These are phyloP conservation scores for Apis florea DNA, from an alignment of 1,140 invertebrate species.

Conservation along the genomic window DNA sequence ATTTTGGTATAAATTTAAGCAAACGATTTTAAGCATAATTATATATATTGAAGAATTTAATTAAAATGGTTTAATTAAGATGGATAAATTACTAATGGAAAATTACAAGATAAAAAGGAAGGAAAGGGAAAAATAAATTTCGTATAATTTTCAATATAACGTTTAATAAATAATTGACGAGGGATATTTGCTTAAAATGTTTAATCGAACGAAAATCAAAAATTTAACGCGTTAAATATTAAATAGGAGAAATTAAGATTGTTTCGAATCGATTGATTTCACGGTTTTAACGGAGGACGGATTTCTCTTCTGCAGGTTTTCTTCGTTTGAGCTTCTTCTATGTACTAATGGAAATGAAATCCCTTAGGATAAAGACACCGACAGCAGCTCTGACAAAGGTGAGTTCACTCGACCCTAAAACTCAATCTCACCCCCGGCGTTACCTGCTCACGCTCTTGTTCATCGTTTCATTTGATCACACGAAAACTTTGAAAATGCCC, in stretches of 20 bases:
- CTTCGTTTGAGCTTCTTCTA: slow-evolving; percentile 61
- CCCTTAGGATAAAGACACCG: slow-evolving; percentile 64
- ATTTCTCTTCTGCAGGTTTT: slow-evolving; percentile 32
- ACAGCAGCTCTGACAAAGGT: slow-evolving; percentile 58
- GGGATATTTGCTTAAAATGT: neutral
- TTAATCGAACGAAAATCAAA: neutral
- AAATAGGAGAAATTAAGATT: too few relatives aligned
- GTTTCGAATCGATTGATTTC: slow-evolving; percentile 23
- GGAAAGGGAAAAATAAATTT: too few relatives aligned
- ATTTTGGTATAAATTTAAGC: slow-evolving; percentile 6
- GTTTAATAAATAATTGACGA: too few relatives aligned
- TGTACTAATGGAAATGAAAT: slow-evolving; percentile 72
- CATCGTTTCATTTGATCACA: slow-evolving; percentile 68
- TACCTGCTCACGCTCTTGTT: slow-evolving; percentile 56
- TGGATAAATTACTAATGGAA: neutral
- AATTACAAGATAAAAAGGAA: neutral
- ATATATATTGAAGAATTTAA: neutral
- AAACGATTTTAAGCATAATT: neutral
- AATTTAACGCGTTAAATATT: neutral
- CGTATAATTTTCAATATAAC: too few relatives aligned
- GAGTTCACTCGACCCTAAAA: slow-evolving; percentile 63
- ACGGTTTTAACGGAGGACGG: slow-evolving; percentile 19
- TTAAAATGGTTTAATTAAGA: too few relatives aligned
- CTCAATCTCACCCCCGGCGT: slow-evolving; percentile 62
- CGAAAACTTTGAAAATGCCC: slow-evolving; percentile 48